Conservation (phyloP, 2,113 vertebrate species). For the Chelonoidis abingdonii region DNA sequence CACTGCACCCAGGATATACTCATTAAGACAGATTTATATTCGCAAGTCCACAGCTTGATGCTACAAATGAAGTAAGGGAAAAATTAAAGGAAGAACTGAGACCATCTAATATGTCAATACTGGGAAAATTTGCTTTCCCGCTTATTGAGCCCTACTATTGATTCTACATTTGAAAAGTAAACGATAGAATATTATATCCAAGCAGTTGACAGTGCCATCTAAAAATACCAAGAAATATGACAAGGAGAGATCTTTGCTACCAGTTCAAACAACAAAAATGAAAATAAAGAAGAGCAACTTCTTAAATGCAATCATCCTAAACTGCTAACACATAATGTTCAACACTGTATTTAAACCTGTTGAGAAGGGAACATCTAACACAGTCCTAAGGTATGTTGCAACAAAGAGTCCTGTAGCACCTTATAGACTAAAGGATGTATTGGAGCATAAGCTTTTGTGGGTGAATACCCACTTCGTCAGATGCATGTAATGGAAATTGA, state of each 20-base stretch:
- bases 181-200: not conserved
- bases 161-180: not conserved
- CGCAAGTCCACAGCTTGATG: not conserved
- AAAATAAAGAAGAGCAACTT: not conserved
- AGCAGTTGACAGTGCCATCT: not conserved
- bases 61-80: not conserved
- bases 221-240: not conserved
- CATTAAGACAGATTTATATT: not conserved
- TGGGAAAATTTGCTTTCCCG: not conserved
- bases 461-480: no score
- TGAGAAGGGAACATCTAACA: not conserved
- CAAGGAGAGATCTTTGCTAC: not conserved
- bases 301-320: not conserved
- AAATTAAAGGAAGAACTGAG: not conserved
- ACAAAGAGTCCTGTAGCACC: no score
- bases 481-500: no score
- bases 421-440: no score
- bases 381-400: rapidly evolving
- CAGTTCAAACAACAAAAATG: not conserved
- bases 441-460: no score
- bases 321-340: not conserved
- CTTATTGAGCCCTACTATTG: not conserved
- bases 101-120: not conserved
- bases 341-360: not conserved
- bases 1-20: not conserved